Evolutionary conservation across 2,797 vertebrate genomes (phyloP).

Genomic region (Ctenopoma kingsleyae): DNA sequence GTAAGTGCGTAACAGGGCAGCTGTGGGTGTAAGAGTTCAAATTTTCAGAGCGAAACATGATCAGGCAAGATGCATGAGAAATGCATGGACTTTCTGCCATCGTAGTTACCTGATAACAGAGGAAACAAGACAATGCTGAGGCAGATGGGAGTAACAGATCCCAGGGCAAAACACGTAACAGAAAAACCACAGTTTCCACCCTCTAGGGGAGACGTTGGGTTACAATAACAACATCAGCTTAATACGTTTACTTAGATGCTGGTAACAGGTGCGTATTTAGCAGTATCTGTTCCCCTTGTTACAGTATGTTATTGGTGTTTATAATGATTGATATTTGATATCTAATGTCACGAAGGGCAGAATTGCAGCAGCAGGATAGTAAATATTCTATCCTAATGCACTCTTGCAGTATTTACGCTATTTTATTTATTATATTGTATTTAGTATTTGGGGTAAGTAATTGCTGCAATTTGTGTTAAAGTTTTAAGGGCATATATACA

Average conservation of each 20-base stretch:
- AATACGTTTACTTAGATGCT: background rate
- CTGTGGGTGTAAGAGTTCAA: constrained; percentile 6
- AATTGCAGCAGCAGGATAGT: background rate
- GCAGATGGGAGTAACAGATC: constrained; percentile 15
- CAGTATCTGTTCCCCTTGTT: background rate
- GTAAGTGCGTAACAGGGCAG: background rate
- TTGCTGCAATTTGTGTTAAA: constrained; percentile 12
- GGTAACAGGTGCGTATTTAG: constrained; percentile 20
- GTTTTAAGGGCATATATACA: constrained; percentile 36
- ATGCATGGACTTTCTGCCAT: constrained; percentile 7
- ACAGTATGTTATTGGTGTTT: constrained; percentile 20
- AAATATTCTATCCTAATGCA: constrained; percentile 3
- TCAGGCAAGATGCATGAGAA: constrained; percentile 20
- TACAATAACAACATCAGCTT: constrained; percentile 27
- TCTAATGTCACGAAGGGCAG: background rate
- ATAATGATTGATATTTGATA: background rate
- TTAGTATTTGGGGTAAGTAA: constrained; percentile 1
- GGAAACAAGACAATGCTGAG: constrained; percentile 20
- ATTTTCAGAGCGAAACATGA: constrained; percentile 16
- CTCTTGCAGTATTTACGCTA: background rate
- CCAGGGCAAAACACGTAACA: constrained; percentile 25
- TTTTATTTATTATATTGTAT: constrained; percentile 14
- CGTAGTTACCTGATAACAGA: constrained; percentile 35
- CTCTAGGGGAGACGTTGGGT: background rate
- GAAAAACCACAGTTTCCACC: constrained; percentile 10